A percentile compares a stretch with the other conserved stretches of the same genome.
These are phyloP conservation scores for Corythornis vintsioides DNA, from an alignment of 2,113 vertebrate species.

Conservation along the genomic window DNA sequence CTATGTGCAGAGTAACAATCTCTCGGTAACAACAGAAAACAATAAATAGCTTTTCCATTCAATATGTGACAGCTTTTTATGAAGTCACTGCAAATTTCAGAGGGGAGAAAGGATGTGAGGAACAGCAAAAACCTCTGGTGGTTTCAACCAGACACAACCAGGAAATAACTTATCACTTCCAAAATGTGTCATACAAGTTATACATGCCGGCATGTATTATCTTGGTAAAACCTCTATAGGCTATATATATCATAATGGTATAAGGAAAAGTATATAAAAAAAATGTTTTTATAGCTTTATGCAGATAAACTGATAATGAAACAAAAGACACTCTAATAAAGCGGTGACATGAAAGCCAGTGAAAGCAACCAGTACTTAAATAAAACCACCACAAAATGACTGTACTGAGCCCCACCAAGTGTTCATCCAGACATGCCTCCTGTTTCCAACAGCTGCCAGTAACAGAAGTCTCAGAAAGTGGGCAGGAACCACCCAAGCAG, in stretches of 20 bases:
- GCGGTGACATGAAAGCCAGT: background rate
- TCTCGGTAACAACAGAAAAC: no score
- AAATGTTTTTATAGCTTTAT: background rate
- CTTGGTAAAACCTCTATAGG: background rate
- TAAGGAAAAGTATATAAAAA: background rate
- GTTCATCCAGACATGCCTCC: accelerated
- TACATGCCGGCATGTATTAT: accelerated
- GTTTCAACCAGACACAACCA: background rate
- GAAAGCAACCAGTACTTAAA: background rate
- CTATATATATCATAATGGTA: background rate
- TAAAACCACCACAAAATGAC: background rate
- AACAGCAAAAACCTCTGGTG: background rate
- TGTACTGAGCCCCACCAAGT: background rate
- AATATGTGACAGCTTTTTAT: background rate
- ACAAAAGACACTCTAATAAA: background rate
- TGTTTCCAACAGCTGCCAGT: background rate
- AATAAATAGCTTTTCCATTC: no score
- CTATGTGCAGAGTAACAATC: no score
- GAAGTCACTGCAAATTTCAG: background rate
- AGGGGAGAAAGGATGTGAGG: background rate
- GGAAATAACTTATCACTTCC: background rate
- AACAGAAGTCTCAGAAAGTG: background rate
- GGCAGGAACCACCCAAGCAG: background rate
- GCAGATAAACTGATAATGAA: background rate
- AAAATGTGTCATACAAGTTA: background rate